phyloP scores from a whole-genome alignment of 1,140 invertebrate genomes.

The Ptiloglossa arizonensis region DNA sequence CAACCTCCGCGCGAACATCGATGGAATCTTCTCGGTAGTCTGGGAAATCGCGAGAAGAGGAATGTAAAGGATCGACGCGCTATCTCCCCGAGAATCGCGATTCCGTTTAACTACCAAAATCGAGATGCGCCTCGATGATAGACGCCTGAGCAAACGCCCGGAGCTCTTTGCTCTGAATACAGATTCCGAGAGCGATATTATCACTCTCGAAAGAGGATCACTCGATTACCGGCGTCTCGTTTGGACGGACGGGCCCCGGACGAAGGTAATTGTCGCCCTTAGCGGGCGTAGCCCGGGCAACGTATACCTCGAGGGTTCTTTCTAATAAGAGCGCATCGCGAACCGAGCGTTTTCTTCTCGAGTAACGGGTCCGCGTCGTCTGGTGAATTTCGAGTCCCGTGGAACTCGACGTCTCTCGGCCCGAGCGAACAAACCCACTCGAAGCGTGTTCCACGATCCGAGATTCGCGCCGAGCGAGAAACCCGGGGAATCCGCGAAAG shows the following conservation, averaged over 20 bases:
- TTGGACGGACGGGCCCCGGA: constrained; percentile 30
- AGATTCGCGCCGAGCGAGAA: background rate
- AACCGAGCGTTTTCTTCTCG: constrained; percentile 11
- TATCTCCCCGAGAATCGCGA: background rate
- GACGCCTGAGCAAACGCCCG: constrained; percentile 30
- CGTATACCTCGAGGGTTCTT: constrained; percentile 45
- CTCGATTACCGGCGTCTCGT: constrained; percentile 51
- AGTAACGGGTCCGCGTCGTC: background rate
- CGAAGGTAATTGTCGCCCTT: constrained; percentile 56
- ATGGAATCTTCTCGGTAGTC: too few species aligned
- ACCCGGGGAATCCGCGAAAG: background rate
- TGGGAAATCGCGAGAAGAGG: background rate
- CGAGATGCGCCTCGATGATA: constrained; percentile 35
- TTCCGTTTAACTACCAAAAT: constrained; percentile 7
- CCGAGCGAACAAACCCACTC: too few species aligned
- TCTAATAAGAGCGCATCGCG: constrained; percentile 38
- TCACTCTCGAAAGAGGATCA: constrained; percentile 45
- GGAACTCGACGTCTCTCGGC: too few species aligned
- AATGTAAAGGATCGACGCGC: background rate
- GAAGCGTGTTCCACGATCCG: too few species aligned
- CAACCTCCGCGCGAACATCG: too few species aligned
- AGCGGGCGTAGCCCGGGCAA: constrained; percentile 8
- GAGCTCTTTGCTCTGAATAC: constrained; percentile 38
- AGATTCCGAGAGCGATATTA: constrained; percentile 39
- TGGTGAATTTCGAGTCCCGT: background rate